These are phyloP conservation scores for Axinella damicornis DNA, from an alignment of 37 sponge, comb jelly and placozoan species.

Conservation along the genomic window DNA sequence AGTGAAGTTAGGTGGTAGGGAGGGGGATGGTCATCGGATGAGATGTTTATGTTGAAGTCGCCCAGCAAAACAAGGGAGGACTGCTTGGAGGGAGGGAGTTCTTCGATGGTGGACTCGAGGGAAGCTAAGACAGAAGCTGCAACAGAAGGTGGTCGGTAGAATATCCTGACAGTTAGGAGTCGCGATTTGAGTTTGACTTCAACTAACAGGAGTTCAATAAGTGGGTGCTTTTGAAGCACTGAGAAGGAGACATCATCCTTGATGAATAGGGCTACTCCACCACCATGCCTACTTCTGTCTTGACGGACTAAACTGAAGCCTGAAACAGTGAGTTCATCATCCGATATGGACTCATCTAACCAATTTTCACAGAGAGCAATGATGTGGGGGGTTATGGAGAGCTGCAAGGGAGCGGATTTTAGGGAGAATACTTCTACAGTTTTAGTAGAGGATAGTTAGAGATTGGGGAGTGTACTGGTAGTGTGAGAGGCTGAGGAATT, in stretches of 20 bases:
- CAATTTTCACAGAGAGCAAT: constrained; percentile 16
- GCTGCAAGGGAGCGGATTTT: neutral
- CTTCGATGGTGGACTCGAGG: neutral
- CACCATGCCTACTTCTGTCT: constrained; percentile 2
- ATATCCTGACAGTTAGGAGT: neutral
- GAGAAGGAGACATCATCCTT: neutral
- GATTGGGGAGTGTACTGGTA: no score
- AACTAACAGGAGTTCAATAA: neutral
- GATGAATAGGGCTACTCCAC: neutral
- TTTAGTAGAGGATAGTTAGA: neutral
- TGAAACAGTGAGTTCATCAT: neutral
- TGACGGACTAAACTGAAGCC: neutral
- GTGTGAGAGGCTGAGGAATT: neutral
- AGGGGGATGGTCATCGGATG: neutral
- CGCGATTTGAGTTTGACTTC: neutral
- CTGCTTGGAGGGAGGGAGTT: neutral
- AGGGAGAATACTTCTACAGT: constrained; percentile 2
- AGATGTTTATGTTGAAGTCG: constrained; percentile 17
- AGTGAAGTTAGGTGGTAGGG: neutral
- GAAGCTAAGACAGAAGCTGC: neutral
- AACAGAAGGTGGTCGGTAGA: constrained; percentile 4
- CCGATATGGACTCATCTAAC: neutral
- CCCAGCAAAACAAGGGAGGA: constrained; percentile 13
- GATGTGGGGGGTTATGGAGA: neutral
- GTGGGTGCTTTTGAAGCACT: neutral